Evolutionary conservation across 2,888 invertebrate genomes (phyloP), one percentile per base, ranked within the genome.

Genomic region (Euproctis similis): DNA sequence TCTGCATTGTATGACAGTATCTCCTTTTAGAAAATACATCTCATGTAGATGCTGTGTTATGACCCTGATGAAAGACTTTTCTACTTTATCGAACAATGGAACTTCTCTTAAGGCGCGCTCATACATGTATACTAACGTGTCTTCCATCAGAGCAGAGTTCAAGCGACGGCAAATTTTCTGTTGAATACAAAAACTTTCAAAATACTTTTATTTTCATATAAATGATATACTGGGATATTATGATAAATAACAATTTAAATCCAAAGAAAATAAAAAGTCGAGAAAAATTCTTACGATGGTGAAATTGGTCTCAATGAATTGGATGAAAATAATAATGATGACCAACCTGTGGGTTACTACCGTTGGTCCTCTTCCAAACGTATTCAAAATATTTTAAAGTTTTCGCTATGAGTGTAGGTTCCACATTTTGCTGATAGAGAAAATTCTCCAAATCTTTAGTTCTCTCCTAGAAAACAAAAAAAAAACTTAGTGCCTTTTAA

Each of bases 61-160:
- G 36, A 86, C 78, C 46, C 86, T 72, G 58, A 86, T 84, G 54
- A 87, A 87, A 4, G 86, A 82, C 7, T 76, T 61, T 42, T 87
- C 86, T 25, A 86, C 80, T 40, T 78, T 80, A 8, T 81, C 78
- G 40, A 87, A 87, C 9, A 87, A 56, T 0, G 87, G 86, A n/a
- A 87, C 86, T 44, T 86, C 82, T 6, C 82, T 61, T 1, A 87
- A 54, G 0, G 86, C 85, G 8, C 61, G 64, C 49, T 86, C 86
- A 37, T 87, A 87, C 72, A 86, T 77, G 36, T 80, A 80, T 2
- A 81, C 80, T 20, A 86, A 59, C 1, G 82, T 81, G 40, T 87
- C 87, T 61, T 86, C 86, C 74, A 86, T 82, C 26, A 87, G 46
- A 1, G 84, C 78, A 0, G 86, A 75, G 59, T 87, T 84, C 4